These are phyloP conservation scores for Xenotilapia flavipinnis DNA, from an alignment of 2,113 vertebrate genomes.

Conservation along the genomic window DNA sequence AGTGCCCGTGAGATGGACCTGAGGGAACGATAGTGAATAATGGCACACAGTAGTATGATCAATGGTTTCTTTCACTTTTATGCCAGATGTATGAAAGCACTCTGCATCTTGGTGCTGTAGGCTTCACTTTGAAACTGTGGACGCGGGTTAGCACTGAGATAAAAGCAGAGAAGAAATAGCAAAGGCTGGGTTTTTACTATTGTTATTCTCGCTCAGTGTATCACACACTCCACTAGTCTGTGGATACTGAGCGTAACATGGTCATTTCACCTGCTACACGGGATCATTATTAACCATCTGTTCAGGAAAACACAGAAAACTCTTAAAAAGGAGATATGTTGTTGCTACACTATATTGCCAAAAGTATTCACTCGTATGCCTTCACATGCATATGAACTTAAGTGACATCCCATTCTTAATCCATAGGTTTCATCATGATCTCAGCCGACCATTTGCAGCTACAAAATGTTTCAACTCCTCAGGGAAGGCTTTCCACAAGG, in stretches of 20 bases:
- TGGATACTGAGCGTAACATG: not conserved
- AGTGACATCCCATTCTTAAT: not conserved
- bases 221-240: not conserved
- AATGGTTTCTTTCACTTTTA: constrained; percentile 37
- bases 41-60: constrained; percentile 19
- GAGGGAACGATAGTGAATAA: constrained; percentile 2
- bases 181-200: not conserved
- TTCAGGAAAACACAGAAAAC: not conserved
- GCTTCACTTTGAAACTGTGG: constrained; percentile 24
- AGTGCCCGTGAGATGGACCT: not conserved
- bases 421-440: not conserved
- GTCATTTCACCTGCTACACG: not conserved
- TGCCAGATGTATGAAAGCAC: constrained; percentile 1
- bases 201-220: not conserved
- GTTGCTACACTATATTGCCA: not conserved
- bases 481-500: not conserved
- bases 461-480: not conserved
- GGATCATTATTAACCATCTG: not conserved
- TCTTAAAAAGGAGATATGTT: not conserved
- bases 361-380: not conserved
- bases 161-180: not conserved
- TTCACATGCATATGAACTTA: not conserved
- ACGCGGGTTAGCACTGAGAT: not conserved
- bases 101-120: constrained; percentile 7
- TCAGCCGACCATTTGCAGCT: not conserved